Conservation (phyloP, 2,888 invertebrate species). For the Quadroppia sp. region DNA sequence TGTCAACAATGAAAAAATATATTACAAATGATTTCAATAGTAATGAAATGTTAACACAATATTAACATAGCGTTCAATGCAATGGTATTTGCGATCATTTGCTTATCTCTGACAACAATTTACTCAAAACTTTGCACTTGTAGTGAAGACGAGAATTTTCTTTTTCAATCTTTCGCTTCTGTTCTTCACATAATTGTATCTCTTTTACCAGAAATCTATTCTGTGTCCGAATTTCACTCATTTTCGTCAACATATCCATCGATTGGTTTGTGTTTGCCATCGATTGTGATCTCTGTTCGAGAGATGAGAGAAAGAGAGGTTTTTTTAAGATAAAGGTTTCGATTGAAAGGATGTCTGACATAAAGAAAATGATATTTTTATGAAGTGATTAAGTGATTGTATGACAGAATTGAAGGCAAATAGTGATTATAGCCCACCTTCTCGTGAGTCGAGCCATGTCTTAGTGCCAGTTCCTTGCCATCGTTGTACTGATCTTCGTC, state of each 20-base stretch:
- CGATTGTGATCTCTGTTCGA: neutral
- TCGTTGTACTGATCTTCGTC: neutral
- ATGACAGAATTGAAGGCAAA: neutral
- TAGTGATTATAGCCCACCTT: conserved; percentile 19
- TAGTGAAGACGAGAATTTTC: conserved; percentile 43
- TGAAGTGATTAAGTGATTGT: conserved; percentile 17
- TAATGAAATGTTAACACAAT: neutral
- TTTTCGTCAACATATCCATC: conserved; percentile 61
- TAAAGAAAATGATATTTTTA: neutral
- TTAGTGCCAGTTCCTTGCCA: neutral
- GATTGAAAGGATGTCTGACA: conserved; percentile 9
- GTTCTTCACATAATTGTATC: conserved; percentile 60
- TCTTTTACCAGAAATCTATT: conserved; percentile 71
- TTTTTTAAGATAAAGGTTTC: neutral
- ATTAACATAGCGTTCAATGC: no score
- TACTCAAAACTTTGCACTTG: conserved; percentile 45
- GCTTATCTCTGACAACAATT: conserved; percentile 36
- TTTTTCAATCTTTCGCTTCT: conserved; percentile 43
- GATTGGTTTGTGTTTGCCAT: neutral
- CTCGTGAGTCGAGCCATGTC: neutral
- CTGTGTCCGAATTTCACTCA: conserved; percentile 77
- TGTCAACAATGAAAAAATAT: neutral
- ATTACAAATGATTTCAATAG: neutral
- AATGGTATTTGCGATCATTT: neutral
- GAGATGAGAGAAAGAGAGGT: neutral